phyloP scores from a whole-genome alignment of 2,113 vertebrate species.

The Limnothrissa miodon region DNA sequence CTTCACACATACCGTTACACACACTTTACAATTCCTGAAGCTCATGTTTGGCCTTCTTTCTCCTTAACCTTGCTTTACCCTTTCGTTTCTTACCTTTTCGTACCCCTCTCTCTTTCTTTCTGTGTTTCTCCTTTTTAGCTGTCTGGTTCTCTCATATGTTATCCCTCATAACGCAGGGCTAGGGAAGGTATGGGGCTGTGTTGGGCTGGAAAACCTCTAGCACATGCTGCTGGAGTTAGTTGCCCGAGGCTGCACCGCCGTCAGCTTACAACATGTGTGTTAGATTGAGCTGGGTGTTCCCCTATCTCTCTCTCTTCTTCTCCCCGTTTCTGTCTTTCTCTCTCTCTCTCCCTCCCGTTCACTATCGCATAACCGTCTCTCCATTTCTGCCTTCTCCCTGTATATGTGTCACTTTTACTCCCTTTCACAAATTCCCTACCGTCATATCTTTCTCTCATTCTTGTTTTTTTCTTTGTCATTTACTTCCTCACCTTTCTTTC shows the following conservation, averaged over 20 bases:
- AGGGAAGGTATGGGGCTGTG: background rate
- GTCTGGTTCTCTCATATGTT: background rate
- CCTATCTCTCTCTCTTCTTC: conserved; percentile 29
- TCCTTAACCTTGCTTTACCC: background rate
- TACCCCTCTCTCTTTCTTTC: background rate
- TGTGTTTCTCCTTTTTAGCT: background rate
- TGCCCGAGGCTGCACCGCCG: conserved; percentile 59
- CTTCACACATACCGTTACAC: background rate
- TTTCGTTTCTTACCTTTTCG: background rate
- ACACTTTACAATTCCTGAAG: too few relatives aligned
- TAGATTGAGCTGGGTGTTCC: conserved; percentile 70
- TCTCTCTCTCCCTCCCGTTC: conserved; percentile 43
- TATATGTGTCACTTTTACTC: background rate
- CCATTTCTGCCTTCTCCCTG: background rate
- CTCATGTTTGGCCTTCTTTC: background rate
- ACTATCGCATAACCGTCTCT: conserved; percentile 56
- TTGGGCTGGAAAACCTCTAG: conserved; percentile 66
- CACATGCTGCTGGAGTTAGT: conserved; percentile 58
- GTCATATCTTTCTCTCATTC: background rate
- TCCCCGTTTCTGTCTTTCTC: background rate
- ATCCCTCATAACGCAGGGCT: conserved; percentile 16
- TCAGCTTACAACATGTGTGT: conserved; percentile 64
- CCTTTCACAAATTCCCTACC: background rate
- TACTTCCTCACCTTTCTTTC: background rate
- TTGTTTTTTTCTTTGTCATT: background rate